Conservation (phyloP, 2,113 vertebrate species). For the Ailurus styani region DNA sequence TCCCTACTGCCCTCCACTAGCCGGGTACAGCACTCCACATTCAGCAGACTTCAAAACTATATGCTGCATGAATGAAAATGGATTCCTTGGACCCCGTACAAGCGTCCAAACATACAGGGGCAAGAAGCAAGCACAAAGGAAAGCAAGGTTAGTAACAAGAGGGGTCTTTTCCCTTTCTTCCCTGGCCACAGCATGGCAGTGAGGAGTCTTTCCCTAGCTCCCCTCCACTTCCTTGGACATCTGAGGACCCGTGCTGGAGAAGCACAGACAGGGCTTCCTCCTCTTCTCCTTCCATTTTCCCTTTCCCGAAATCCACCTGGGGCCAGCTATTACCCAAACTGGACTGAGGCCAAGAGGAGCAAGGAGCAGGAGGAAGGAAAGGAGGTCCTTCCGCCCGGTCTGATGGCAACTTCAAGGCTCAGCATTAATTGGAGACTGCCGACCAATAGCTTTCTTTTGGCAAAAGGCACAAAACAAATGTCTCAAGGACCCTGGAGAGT, state of each 20-base stretch:
- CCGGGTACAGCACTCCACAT: fast-evolving
- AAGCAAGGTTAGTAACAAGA: neutral
- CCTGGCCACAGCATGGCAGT: too few species aligned
- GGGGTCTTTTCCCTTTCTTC: neutral
- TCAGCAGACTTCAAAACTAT: neutral
- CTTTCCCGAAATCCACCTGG: neutral
- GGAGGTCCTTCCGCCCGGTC: neutral
- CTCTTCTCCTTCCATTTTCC: neutral
- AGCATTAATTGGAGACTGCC: neutral
- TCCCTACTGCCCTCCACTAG: neutral
- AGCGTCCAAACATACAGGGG: neutral
- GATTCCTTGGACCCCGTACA: neutral
- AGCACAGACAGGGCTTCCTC: neutral
- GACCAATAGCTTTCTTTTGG: neutral
- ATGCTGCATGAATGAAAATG: neutral
- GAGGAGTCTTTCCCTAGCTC: neutral
- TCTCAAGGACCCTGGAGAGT: neutral
- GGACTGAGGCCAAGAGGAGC: neutral
- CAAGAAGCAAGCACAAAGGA: neutral
- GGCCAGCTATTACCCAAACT: neutral
- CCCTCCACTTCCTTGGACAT: neutral
- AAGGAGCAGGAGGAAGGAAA: neutral
- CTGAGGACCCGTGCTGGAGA: too few species aligned
- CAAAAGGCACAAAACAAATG: neutral
- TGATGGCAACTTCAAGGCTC: neutral